These are phyloP conservation scores for Acleris sparsana DNA, from an alignment of 2,888 invertebrate species.

Conservation along the genomic window DNA sequence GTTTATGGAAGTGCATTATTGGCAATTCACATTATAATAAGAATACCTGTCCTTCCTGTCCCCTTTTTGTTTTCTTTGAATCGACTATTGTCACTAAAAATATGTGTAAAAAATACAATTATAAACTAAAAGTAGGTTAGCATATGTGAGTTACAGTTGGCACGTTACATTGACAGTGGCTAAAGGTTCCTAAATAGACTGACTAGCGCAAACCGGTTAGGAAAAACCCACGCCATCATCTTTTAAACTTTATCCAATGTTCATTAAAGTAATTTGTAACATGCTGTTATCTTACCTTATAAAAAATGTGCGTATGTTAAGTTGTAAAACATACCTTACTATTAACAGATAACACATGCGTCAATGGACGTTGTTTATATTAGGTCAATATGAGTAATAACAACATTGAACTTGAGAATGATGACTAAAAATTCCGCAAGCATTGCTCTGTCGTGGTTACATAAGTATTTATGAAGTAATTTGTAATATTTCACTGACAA, in stretches of 20 bases:
- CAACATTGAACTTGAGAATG: constrained; percentile 33
- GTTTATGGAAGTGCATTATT: constrained; percentile 18
- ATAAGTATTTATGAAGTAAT: constrained; percentile 15
- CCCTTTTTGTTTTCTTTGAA: constrained; percentile 39
- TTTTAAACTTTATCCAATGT: neutral
- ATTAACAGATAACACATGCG: neutral
- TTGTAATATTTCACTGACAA: constrained; percentile 7
- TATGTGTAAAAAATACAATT: constrained; percentile 17
- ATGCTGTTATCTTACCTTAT: neutral
- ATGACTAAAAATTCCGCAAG: constrained; percentile 19
- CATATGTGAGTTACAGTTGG: constrained; percentile 69
- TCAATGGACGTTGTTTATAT: constrained; percentile 11
- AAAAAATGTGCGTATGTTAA: neutral
- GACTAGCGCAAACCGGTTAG: constrained; percentile 53
- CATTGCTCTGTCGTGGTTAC: constrained; percentile 12
- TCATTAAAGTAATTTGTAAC: neutral
- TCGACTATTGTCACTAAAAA: constrained; percentile 30
- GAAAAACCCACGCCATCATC: constrained; percentile 36
- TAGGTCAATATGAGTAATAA: constrained; percentile 11
- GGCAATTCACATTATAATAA: constrained; percentile 25
- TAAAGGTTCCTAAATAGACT: constrained; percentile 61
- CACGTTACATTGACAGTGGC: constrained; percentile 68
- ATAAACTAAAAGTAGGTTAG: constrained; percentile 50
- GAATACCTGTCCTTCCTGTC: constrained; percentile 44
- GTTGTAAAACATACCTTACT: constrained; percentile 2